Evolutionary conservation across 2,888 invertebrate genomes (phyloP), one percentile per base, ranked within the genome.

Genomic region (Oeneis ivallda): DNA sequence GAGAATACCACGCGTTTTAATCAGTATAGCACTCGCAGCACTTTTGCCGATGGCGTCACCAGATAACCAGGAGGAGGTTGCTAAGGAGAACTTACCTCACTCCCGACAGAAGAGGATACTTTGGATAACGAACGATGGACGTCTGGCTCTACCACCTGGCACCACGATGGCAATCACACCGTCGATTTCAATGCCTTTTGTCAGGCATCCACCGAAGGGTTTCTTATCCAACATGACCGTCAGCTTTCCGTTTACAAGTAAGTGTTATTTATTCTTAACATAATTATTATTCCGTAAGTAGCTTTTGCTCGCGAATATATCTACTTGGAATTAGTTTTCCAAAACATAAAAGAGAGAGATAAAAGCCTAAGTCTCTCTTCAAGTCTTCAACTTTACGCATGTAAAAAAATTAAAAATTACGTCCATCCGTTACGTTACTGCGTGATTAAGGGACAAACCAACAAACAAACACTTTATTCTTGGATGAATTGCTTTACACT

Each of bases 111-210:
- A 97, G 82, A 93, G 97, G 78, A 93, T 97, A 74, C 91, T 97
- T 52, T 96, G 96, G 97, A 94, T 97, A 71, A 97, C 97, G 10
- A 95, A 96, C 71, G 97, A 97, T 81, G 96, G 97, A 1, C 92
- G 97, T 7, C 85, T 97, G 76, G 97, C 97, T 0, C 81, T 97
- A 72, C 97, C 97, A 1, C 97, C 97, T 0, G 96, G 96, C 52
- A 96, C 97, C 0, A 92, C 95, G 2, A 92, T 97, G 86, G 93
- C 95, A 34, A 95, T 97, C 73, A 94, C 96, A 4, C 97, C 97
- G 10, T 96, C 97, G 6, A 84, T 97, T 53, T 95, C 96, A 6
- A 89, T 97, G 91, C 97, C 97, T 10, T 94, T 97, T 76, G 96
- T 97, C 4, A 91, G 97, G 75, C 95, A 97, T 90, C 97, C 97